Evolutionary conservation across 2,113 vertebrate genomes (phyloP), one percentile per base, ranked within the genome.

Genomic region (Lophius piscatorius): DNA sequence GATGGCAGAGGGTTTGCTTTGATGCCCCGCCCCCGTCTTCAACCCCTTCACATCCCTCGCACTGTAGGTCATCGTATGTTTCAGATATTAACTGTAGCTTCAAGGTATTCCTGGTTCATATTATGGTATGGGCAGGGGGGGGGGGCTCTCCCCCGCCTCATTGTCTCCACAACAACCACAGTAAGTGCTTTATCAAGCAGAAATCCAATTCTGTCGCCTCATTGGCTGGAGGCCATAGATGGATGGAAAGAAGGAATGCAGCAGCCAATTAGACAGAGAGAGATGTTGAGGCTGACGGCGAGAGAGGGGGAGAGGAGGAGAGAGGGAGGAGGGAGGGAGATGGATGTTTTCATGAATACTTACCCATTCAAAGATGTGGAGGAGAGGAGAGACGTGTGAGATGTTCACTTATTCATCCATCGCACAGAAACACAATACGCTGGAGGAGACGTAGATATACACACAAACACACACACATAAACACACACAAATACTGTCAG

Each of bases 151-250:
- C 23, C 21, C 34, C 71, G 56, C 52, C 61, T 66, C 40, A 58
- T 62, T 70, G 78, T 85, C 78, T 71, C 68, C 70, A 64, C 52
- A n/a, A 84, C 74, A 76, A 79, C 73, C 73, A 75, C 63, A 80
- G 81, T 74, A 86, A 85, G 80, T 81, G 80, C 69, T 89, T 84
- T 86, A 82, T 89, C 88, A 87, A 77, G 84, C 83, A 82, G 80
- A 83, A 89, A 88, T 86, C 66, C 78, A 87, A 88, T 88, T 84
- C 81, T 64, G 73, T 84, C 62, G 78, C 80, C 83, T 87, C 84
- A 86, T 82, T 88, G 88, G 86, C 81, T 56, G 70, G 67, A 38
- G 66, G 80, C 84, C 84, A 79, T 61, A 76, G 83, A 83, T 74
- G 62, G 74, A 83, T 86, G 70, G 54, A 70, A 71, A 63, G 47